Evolutionary conservation across 2,113 vertebrate genomes (phyloP).

Genomic region (Cheirogaleus medius): DNA sequence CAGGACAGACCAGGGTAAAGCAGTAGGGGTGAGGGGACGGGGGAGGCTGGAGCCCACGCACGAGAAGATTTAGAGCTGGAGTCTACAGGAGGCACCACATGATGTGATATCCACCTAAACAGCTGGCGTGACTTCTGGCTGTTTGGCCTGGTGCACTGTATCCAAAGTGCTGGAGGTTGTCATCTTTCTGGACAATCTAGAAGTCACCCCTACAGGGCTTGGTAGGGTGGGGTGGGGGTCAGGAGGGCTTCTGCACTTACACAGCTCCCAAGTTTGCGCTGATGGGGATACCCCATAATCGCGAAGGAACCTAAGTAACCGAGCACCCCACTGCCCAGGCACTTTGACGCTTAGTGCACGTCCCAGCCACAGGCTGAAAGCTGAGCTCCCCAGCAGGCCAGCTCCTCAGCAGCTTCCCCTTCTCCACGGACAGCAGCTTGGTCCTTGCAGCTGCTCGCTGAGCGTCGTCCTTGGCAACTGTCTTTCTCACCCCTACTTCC

Average conservation of each 20-base stretch:
- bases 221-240: neutral
- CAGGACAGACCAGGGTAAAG: neutral
- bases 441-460: neutral
- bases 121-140: neutral
- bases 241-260: neutral
- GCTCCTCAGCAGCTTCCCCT: neutral
- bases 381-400: neutral
- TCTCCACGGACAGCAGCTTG: accelerated
- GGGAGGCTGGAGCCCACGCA: neutral
- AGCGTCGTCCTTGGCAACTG: neutral
- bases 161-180: neutral
- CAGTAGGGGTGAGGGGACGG: too few relatives aligned
- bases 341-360: neutral
- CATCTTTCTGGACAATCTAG: neutral
- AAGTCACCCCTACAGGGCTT: neutral
- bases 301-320: neutral
- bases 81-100: neutral
- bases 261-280: neutral
- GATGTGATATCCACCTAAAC: neutral
- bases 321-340: neutral
- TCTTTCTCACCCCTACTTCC: neutral
- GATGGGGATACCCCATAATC: neutral
- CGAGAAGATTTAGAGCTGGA: neutral
- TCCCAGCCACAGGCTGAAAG: neutral
- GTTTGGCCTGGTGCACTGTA: neutral